phyloP scores from a whole-genome alignment of 2,113 vertebrate species.

The Pelmatolapia mariae region DNA sequence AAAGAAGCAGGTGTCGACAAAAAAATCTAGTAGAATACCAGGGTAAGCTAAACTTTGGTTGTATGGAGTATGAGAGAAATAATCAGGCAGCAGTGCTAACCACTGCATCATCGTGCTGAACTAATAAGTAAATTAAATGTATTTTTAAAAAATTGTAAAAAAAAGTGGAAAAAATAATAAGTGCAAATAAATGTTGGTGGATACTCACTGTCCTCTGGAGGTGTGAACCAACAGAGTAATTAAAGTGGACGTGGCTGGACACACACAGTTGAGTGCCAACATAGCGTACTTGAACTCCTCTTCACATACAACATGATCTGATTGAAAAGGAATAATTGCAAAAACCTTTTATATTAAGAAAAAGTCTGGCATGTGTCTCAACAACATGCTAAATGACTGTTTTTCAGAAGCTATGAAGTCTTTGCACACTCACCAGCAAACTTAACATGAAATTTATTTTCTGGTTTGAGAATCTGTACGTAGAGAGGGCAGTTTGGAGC shows the following conservation, averaged over 20 bases:
- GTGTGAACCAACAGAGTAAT: conserved; percentile 97
- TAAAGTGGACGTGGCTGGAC: conserved; percentile 96
- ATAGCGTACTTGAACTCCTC: conserved; percentile 99
- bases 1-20: neutral
- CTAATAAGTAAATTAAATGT: neutral
- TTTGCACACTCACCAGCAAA: conserved; percentile 84
- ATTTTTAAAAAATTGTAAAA: neutral
- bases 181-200: neutral
- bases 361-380: neutral
- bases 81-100: neutral
- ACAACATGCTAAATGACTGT: neutral
- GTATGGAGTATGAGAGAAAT: neutral
- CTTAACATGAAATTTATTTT: conserved; percentile 99
- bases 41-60: neutral
- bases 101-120: neutral
- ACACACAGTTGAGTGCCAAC: conserved; percentile 96
- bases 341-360: neutral
- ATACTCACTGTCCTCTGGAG: conserved; percentile 97
- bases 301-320: conserved; percentile 98
- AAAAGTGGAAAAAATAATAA: neutral
- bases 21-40: neutral
- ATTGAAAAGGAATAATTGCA: neutral
- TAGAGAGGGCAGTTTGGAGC: conserved; percentile 97
- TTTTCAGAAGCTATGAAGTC: no score
- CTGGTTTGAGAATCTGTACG: conserved; percentile 96